Evolutionary conservation across 1,140 invertebrate genomes (phyloP).

Genomic region (Drosophila repletoides): DNA sequence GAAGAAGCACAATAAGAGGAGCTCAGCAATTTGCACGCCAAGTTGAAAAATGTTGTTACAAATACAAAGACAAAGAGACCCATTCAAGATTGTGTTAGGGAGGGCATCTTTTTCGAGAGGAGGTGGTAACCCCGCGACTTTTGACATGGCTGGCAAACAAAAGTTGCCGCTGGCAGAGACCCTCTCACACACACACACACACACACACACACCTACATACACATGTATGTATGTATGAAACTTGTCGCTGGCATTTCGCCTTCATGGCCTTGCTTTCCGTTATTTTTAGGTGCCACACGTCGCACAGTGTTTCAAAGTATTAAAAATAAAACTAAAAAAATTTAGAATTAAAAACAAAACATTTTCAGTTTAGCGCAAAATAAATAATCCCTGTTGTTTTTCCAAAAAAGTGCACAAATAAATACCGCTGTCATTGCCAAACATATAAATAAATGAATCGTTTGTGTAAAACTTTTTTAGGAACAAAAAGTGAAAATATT

Average conservation of each 20-base stretch:
- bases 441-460: no score
- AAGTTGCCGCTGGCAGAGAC: conserved; percentile 52
- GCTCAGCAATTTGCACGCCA: conserved; percentile 35
- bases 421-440: no score
- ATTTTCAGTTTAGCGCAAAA: no score
- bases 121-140: conserved; percentile 53
- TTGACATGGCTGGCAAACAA: conserved; percentile 63
- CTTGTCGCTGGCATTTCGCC: conserved; percentile 53
- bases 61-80: conserved; percentile 37
- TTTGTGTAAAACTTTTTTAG: no score
- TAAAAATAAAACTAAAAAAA: no score
- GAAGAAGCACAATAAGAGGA: not conserved
- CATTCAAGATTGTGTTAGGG: conserved; percentile 20
- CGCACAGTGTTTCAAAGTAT: no score
- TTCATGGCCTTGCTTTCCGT: conserved; percentile 58
- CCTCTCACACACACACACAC: not conserved
- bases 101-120: not conserved
- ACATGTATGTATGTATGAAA: conserved; percentile 23
- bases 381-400: no score
- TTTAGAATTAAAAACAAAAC: no score
- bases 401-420: no score
- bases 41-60: conserved; percentile 40
- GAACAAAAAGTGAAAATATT: no score
- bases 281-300: conserved; percentile 63
- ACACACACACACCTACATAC: conserved; percentile 15